Conservation (phyloP, 2,113 vertebrate species). For the Peromyscus polionotus region DNA sequence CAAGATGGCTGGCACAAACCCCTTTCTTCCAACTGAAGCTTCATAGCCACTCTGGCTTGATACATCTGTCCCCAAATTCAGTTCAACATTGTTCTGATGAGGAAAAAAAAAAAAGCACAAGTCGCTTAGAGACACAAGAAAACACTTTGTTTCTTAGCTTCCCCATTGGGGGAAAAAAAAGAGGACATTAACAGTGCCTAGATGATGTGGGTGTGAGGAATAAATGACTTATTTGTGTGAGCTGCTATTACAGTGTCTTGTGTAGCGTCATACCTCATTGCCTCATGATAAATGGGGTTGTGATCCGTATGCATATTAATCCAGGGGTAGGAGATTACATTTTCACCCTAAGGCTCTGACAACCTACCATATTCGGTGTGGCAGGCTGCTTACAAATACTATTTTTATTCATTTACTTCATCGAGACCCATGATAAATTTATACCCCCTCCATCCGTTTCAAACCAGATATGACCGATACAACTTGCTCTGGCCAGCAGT, state of each 20-base stretch:
- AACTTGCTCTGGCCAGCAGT: not conserved
- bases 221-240: not conserved
- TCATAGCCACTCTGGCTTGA: not conserved
- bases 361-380: not conserved
- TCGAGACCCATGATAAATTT: not conserved
- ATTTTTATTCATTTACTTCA: not conserved
- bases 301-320: not conserved
- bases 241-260: not conserved
- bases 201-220: not conserved
- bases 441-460: not conserved
- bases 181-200: not conserved
- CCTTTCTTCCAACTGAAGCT: constrained; percentile 26
- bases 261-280: not conserved
- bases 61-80: constrained; percentile 15
- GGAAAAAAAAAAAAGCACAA: not conserved
- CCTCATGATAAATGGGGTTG: not conserved
- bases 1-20: not conserved
- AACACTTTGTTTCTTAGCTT: not conserved
- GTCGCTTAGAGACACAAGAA: not conserved
- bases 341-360: not conserved
- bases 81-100: constrained; percentile 34
- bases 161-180: not conserved
- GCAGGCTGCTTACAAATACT: not conserved
- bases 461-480: not conserved
- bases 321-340: not conserved